These are phyloP conservation scores for Sterrhoptilus dennistouni DNA, from an alignment of 2,113 vertebrate species.

Conservation along the genomic window DNA sequence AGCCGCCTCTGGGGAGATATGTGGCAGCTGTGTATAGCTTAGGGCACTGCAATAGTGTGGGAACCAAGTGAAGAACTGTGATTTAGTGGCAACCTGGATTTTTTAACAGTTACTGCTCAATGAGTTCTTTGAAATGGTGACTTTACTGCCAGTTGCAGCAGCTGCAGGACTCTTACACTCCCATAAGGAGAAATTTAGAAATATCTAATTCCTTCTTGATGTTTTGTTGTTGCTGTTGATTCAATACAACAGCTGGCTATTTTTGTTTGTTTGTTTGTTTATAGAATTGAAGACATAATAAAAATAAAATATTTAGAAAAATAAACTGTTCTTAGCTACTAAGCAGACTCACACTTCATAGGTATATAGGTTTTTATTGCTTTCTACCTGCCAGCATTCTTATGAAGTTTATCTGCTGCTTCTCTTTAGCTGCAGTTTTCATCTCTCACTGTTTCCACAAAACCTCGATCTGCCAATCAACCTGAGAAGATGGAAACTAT, in stretches of 20 bases:
- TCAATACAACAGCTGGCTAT: background rate
- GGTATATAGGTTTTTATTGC: background rate
- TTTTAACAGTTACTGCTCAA: conserved; percentile 46
- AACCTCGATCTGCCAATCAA: background rate
- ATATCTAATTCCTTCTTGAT: conserved; percentile 11
- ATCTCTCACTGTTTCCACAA: background rate
- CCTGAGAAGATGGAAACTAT: background rate
- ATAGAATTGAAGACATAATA: background rate
- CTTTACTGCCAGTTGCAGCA: conserved; percentile 51
- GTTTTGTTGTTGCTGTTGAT: background rate
- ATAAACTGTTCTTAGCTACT: background rate
- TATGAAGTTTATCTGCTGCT: background rate
- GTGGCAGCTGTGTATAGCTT: conserved; percentile 51
- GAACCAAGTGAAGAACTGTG: conserved; percentile 42
- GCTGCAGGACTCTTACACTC: conserved; percentile 18
- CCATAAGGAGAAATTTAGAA: conserved; percentile 46
- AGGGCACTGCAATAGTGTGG: conserved; percentile 43
- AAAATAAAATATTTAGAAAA: background rate
- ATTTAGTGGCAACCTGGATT: conserved; percentile 48
- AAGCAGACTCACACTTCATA: background rate
- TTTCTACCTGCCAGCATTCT: background rate
- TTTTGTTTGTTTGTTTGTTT: background rate
- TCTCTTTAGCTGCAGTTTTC: background rate
- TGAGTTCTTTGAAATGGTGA: conserved; percentile 55
- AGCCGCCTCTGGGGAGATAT: conserved; percentile 51